Evolutionary conservation across 2,888 invertebrate genomes (phyloP).

Genomic region (Lordiphosa fenestrarum): DNA sequence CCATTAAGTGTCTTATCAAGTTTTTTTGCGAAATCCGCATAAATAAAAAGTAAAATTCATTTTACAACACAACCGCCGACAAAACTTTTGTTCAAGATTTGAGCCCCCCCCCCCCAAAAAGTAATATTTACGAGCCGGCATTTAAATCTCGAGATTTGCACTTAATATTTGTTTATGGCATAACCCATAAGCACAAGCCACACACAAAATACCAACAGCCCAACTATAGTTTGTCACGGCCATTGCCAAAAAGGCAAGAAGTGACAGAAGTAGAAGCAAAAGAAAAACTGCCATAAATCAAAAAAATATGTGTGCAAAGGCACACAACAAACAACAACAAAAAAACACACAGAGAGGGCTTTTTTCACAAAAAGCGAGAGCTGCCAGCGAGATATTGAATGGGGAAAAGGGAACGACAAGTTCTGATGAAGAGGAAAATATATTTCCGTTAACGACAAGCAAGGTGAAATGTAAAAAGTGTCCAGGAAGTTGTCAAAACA

Average conservation of each 20-base stretch:
- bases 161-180: conserved; percentile 29
- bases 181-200: conserved; percentile 26
- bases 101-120: too few relatives aligned
- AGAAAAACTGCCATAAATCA: conserved; percentile 50
- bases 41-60: too few relatives aligned
- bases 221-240: conserved; percentile 8
- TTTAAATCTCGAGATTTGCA: conserved; percentile 16
- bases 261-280: conserved; percentile 2
- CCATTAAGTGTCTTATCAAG: too few relatives aligned
- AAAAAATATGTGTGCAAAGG: conserved; percentile 24
- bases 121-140: conserved; percentile 2
- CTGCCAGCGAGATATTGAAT: conserved; percentile 17
- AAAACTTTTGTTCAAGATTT: too few relatives aligned
- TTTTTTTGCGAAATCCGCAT: too few relatives aligned
- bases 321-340: conserved; percentile 8
- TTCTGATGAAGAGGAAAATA: conserved; percentile 28
- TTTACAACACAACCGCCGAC: too few relatives aligned
- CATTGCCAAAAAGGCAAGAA: conserved; percentile 2
- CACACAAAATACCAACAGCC: conserved; percentile 21
- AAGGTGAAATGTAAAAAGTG: conserved; percentile 63
- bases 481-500: conserved; percentile 74
- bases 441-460: conserved; percentile 69
- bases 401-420: conserved; percentile 6
- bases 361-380: conserved; percentile 8
- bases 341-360: conserved; percentile 8